Evolutionary conservation across 2,888 invertebrate species (phyloP).

Genomic region (Drosophila prolongata): DNA sequence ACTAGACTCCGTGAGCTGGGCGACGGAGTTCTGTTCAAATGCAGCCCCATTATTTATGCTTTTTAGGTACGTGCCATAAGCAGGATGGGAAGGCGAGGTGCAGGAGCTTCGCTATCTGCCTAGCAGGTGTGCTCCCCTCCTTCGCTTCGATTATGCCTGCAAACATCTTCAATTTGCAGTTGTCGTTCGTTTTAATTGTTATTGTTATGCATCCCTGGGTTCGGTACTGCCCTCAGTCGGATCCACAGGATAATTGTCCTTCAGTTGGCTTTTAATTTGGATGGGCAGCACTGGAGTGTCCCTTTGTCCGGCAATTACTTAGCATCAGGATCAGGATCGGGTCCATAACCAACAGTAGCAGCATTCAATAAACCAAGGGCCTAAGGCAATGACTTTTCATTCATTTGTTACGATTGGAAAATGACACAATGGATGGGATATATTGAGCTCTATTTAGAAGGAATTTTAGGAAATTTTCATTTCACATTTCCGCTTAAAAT

Average conservation of each 20-base stretch:
- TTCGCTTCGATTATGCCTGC: conserved; percentile 41
- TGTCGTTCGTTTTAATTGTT: conserved; percentile 80
- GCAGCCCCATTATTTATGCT: conserved; percentile 72
- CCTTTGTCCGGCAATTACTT: conserved; percentile 46
- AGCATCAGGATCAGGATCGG: conserved; percentile 19
- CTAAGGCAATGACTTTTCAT: not conserved
- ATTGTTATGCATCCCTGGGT: conserved; percentile 69
- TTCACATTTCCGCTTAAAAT: too few relatives aligned
- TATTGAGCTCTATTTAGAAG: conserved; percentile 1
- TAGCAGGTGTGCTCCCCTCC: conserved; percentile 21
- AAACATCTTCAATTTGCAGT: conserved; percentile 78
- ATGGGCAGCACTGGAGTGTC: conserved; percentile 30
- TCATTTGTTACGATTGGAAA: not conserved
- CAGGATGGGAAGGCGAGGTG: conserved; percentile 11
- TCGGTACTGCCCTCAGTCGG: conserved; percentile 10
- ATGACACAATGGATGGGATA: not conserved
- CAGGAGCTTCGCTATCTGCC: conserved; percentile 26
- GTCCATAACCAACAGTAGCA: conserved; percentile 2
- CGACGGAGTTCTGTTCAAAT: conserved; percentile 25
- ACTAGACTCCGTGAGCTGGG: conserved; percentile 5
- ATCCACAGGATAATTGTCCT: conserved; percentile 58
- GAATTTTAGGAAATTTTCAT: not conserved
- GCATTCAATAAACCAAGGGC: conserved; percentile 32
- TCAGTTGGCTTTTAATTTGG: conserved; percentile 51
- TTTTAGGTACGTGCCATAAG: conserved; percentile 62